A percentile compares a stretch with the other conserved stretches of the same genome.
Conservation (phyloP, 2,797 vertebrate genomes). For the Myoxocephalus aenaeus region DNA sequence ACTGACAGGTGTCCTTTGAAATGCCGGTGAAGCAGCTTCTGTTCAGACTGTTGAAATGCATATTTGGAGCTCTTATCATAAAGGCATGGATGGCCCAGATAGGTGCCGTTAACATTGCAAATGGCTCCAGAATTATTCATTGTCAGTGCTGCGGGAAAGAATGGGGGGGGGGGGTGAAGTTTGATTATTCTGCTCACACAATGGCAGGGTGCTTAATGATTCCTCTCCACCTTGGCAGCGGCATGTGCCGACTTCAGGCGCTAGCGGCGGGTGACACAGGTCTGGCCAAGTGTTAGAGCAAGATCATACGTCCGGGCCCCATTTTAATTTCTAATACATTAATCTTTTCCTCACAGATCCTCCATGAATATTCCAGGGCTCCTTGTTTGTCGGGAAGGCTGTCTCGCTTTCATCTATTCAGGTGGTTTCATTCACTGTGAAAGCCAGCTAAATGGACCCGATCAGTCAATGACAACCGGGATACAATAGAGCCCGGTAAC, state of each 20-base stretch:
- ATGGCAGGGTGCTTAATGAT: constrained; percentile 98
- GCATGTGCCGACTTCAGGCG: constrained; percentile 94
- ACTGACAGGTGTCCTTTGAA: constrained; percentile 99
- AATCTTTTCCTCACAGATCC: constrained; percentile 99
- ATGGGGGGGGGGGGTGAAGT: constrained; percentile 90
- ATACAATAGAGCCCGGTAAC: constrained; percentile 94
- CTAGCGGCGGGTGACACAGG: constrained; percentile 96
- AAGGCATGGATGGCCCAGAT: constrained; percentile 99
- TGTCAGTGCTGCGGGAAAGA: constrained; percentile 92
- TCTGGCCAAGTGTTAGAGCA: constrained; percentile 99
- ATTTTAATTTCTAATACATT: constrained; percentile 99
- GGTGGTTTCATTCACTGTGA: constrained; percentile 97
- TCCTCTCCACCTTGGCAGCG: constrained; percentile 97
- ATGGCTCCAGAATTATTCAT: constrained; percentile 99
- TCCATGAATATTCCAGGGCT: constrained; percentile 99
- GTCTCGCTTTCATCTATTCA: constrained; percentile 99
- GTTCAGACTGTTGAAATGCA: constrained; percentile 99
- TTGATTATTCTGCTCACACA: constrained; percentile 99
- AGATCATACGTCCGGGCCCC: constrained; percentile 98
- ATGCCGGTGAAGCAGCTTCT: constrained; percentile 95
- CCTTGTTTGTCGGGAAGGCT: constrained; percentile 96
- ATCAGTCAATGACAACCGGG: constrained; percentile 98
- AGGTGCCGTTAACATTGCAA: constrained; percentile 99
- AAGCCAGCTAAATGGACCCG: constrained; percentile 95
- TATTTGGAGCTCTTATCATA: constrained; percentile 99